Percentiles rank a stretch among this genome's conserved stretches.
These are phyloP conservation scores for Macrosoma leucophasiata DNA, from an alignment of 2,888 invertebrate genomes.

Conservation along the genomic window DNA sequence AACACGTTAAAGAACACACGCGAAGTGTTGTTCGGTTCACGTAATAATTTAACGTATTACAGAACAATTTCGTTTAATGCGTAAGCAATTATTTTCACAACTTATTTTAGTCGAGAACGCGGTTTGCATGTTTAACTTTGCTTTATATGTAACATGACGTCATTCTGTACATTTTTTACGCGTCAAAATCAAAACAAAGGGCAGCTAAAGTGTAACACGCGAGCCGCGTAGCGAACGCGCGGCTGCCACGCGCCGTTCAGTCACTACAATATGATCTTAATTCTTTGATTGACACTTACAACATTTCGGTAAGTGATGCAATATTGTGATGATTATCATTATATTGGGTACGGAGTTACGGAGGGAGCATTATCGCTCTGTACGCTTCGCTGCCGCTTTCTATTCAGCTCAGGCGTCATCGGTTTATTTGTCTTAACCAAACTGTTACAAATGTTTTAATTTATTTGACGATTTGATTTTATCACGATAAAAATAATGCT, in stretches of 20 bases:
- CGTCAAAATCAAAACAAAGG: slow-evolving; percentile 62
- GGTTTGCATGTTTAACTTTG: no score
- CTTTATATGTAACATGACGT: slow-evolving; percentile 35
- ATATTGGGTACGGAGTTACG: slow-evolving; percentile 36
- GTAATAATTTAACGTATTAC: slow-evolving; percentile 5
- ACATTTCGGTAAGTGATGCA: slow-evolving; percentile 77
- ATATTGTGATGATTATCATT: slow-evolving; percentile 74
- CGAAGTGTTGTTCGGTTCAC: no score
- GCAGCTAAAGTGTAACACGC: slow-evolving; percentile 56
- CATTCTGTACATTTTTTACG: slow-evolving; percentile 41
- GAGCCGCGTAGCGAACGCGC: slow-evolving; percentile 43
- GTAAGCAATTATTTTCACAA: no score
- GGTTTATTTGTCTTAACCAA: no score
- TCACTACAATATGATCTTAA: slow-evolving; percentile 65
- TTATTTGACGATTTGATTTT: no score
- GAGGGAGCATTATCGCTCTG: slow-evolving; percentile 48
- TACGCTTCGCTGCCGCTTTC: slow-evolving; percentile 43
- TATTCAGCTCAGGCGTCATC: no score
- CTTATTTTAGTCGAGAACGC: no score
- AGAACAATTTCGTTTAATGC: slow-evolving; percentile 15
- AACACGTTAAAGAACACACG: no score
- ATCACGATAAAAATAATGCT: no score
- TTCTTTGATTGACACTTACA: slow-evolving; percentile 77
- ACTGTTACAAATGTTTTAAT: no score
- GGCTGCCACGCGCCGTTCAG: slow-evolving; percentile 44